Evolutionary conservation across 92 coral and sea anemone genomes (phyloP).

Genomic region (Isaurus tuberculatus): DNA sequence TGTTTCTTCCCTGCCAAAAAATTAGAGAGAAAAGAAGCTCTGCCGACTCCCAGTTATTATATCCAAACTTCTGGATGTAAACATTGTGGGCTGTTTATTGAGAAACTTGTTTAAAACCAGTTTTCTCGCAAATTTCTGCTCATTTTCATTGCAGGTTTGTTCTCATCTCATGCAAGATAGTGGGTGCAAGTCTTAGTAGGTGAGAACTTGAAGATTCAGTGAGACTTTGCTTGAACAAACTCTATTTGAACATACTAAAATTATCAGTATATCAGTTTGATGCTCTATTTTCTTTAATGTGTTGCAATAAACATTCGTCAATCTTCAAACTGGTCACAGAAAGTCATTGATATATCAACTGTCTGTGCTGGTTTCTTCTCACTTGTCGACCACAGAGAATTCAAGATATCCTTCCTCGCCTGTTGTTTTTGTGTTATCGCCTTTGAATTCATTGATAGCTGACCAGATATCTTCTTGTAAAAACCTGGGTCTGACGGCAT

Average conservation of each 20-base stretch:
- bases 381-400: conserved; percentile 34
- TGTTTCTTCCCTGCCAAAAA: too few species aligned
- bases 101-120: conserved; percentile 28
- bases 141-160: conserved; percentile 34
- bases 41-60: too few species aligned
- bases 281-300: conserved; percentile 43
- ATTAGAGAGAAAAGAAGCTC: too few species aligned
- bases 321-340: conserved; percentile 50
- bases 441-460: conserved; percentile 41
- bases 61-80: background rate
- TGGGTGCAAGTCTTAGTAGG: conserved; percentile 12
- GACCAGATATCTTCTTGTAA: conserved; percentile 7
- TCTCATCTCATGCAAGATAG: conserved; percentile 16
- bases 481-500: background rate
- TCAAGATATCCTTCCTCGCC: conserved; percentile 43
- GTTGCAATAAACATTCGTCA: conserved; percentile 48
- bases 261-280: conserved; percentile 38
- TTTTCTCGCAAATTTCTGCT: conserved; percentile 45
- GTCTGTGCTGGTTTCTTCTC: conserved; percentile 33
- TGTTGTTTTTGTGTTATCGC: conserved; percentile 44
- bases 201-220: conserved; percentile 39
- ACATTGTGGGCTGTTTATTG: conserved; percentile 15
- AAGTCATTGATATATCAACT: conserved; percentile 47
- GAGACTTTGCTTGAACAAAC: conserved; percentile 17
- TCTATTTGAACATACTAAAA: conserved; percentile 8